A percentile compares a stretch with the other conserved stretches of the same genome.
These are phyloP conservation scores for Trichosurus vulpecula DNA, from an alignment of 2,797 vertebrate species.

Conservation along the genomic window DNA sequence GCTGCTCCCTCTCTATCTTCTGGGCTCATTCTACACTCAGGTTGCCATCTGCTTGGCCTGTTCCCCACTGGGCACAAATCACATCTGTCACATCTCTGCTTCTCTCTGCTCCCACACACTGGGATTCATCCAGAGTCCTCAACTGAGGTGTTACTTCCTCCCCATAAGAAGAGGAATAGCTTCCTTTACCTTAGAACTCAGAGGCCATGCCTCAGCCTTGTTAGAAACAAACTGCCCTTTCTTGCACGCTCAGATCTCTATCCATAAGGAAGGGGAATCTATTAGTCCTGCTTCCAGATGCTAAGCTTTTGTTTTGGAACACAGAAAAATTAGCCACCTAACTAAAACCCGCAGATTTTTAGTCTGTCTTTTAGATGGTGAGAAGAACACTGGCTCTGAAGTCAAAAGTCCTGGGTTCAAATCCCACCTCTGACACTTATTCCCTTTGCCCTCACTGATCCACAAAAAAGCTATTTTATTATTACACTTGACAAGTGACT, in stretches of 20 bases:
- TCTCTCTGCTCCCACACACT: neutral
- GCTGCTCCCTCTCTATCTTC: neutral
- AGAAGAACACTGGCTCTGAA: neutral
- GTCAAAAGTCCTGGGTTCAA: neutral
- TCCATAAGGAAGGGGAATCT: neutral
- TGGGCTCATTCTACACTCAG: neutral
- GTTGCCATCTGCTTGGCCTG: neutral
- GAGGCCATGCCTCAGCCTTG: neutral
- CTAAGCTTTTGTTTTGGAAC: neutral
- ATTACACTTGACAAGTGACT: constrained; percentile 9
- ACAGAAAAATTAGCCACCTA: neutral
- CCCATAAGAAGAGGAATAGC: neutral
- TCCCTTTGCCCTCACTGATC: neutral
- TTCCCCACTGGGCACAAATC: neutral
- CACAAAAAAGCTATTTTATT: constrained; percentile 5
- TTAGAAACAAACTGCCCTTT: neutral
- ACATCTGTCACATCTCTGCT: neutral
- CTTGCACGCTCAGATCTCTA: neutral
- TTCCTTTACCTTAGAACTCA: neutral
- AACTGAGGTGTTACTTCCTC: neutral
- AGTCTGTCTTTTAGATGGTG: neutral
- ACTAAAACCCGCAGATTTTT: neutral
- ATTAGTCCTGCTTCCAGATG: neutral
- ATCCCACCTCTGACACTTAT: neutral
- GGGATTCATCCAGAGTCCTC: neutral